These are phyloP conservation scores for Ephydatia muelleri DNA, from an alignment of 37 sponge, comb jelly and placozoan species.

Conservation along the genomic window DNA sequence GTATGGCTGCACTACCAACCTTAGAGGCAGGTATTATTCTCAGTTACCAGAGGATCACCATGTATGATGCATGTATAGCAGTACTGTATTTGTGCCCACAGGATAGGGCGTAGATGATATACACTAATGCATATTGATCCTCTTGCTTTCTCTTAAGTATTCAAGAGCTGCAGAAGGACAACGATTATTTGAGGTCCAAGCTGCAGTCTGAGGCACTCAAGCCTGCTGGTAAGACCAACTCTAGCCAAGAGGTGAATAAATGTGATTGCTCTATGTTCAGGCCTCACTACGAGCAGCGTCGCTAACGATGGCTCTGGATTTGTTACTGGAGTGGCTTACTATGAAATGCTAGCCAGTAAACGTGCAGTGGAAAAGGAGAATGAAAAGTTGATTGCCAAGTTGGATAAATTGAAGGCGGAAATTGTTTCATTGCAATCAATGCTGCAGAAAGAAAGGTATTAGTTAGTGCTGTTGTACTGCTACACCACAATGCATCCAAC, in stretches of 20 bases:
- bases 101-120: too few relatives aligned
- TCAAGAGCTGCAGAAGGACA: not conserved
- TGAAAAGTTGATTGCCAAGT: not conserved
- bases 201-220: not conserved
- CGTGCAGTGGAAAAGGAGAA: not conserved
- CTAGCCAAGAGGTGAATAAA: too few relatives aligned
- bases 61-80: too few relatives aligned
- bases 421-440: not conserved
- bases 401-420: not conserved
- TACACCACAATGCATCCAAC: too few relatives aligned
- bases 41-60: too few relatives aligned
- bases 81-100: too few relatives aligned
- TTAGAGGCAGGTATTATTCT: too few relatives aligned
- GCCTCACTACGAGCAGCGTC: not conserved
- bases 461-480: not conserved
- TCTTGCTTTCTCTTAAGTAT: constrained; percentile 8
- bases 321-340: not conserved
- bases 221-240: not conserved
- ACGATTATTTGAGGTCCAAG: not conserved
- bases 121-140: too few relatives aligned
- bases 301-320: not conserved
- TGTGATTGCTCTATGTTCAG: too few relatives aligned
- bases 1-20: too few relatives aligned
- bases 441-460: not conserved
- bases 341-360: not conserved